Evolutionary conservation across 2,113 vertebrate genomes (phyloP), one percentile per base, ranked within the genome.

Genomic region (Varanus salvator): DNA sequence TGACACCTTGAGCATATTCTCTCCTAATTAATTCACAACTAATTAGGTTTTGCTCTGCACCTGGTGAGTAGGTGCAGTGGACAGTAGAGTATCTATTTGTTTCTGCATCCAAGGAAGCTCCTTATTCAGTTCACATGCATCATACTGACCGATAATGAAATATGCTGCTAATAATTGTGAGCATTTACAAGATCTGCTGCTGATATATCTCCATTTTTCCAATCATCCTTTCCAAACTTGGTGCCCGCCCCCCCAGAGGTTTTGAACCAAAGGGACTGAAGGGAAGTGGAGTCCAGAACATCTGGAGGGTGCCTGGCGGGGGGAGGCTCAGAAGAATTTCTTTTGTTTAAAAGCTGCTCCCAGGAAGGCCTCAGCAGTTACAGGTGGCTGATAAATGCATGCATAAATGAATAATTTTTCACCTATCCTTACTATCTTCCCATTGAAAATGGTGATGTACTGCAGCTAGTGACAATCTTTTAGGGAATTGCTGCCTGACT

Each of bases 11-110:
- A 88, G 1, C 83, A 57, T 90, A 77, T 92, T 74, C 0, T 0
- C 60, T 81, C 6, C 38, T 23, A 38, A 50, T 31, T n/a, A 76
- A 3, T 93, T 91, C 17, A 12, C n/a, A 88, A 84, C 72, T 77
- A 80, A 84, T 21, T 38, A 91, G 25, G 48, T 0, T 85, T 34
- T 52, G 23, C 6, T 93, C 74, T 87, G 19, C 84, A 71, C 15
- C 57, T 48, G 83, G 66, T 6, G 54, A 68, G 6, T 23, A 34
- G 19, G 48, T 91, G 83, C 50, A 90, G 71, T 83, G 52, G 25
- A 76, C 50, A 89, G 74, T 77, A 31, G 50, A 85, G 77, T 71
- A 76, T 9, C 80, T 85, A 84, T 27, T 34, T 27, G 27, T 87
- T 66, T 29, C 14, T 31, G 75, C 54, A 27, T 9, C 8, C 17